Conservation (phyloP, 2,797 vertebrate genomes). For the Paratrypauchen microcephalus region DNA sequence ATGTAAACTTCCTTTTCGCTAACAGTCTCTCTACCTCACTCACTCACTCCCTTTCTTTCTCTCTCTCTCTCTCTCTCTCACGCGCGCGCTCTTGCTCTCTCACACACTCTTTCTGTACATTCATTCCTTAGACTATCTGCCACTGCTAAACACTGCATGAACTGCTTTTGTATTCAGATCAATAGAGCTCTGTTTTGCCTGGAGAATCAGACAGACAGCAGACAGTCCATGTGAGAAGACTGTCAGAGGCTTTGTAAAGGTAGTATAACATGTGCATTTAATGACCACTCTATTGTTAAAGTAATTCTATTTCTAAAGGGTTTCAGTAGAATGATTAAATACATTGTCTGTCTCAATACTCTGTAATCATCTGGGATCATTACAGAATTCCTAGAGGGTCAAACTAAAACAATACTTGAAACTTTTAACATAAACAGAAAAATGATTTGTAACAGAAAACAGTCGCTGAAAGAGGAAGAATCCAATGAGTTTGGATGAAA, state of each 20-base stretch:
- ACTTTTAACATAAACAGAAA: no score
- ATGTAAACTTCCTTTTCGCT: constrained; percentile 73
- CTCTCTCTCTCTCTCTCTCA: constrained; percentile 39
- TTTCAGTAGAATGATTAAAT: neutral
- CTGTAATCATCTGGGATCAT: no score
- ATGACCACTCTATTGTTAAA: neutral
- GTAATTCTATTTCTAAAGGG: neutral
- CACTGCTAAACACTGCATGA: constrained; percentile 47
- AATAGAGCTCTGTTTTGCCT: constrained; percentile 70
- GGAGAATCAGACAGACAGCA: constrained; percentile 62
- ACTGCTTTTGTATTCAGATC: constrained; percentile 71
- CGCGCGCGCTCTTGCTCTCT: constrained; percentile 48
- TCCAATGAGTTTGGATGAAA: neutral
- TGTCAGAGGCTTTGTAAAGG: constrained; percentile 55
- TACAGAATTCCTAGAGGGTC: neutral
- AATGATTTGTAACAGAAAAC: no score
- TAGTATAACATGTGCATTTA: constrained; percentile 39
- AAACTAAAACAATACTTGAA: neutral
- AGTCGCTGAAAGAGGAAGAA: neutral
- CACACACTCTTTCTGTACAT: constrained; percentile 31
- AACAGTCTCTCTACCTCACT: constrained; percentile 44
- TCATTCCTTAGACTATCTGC: constrained; percentile 56
- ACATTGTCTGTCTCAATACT: neutral
- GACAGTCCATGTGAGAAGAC: constrained; percentile 66
- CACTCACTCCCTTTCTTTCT: constrained; percentile 49